phyloP scores from a whole-genome alignment of 2,888 invertebrate species.

The Choreutis nemorana region DNA sequence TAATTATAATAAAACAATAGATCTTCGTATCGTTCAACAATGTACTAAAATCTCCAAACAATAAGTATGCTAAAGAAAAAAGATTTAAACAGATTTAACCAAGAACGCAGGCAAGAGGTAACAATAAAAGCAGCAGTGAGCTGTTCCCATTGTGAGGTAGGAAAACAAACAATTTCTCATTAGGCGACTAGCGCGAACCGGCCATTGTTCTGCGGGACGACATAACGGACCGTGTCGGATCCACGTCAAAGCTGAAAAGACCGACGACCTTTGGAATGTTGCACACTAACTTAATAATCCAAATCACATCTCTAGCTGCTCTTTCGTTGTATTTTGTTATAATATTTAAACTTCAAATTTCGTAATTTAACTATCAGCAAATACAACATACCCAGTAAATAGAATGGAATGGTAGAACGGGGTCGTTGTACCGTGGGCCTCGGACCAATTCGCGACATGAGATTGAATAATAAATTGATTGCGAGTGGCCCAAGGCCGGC shows the following conservation, averaged over 20 bases:
- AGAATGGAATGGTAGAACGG: constrained; percentile 33
- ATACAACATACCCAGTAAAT: no score
- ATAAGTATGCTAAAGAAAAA: no score
- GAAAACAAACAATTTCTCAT: constrained; percentile 63
- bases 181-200: constrained; percentile 51
- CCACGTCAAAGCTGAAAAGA: constrained; percentile 41
- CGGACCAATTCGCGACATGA: constrained; percentile 65
- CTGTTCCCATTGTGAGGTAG: constrained; percentile 47
- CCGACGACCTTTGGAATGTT: constrained; percentile 38
- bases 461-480: constrained; percentile 66
- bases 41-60: no score
- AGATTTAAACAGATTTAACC: constrained; percentile 31
- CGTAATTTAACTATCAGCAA: constrained; percentile 20
- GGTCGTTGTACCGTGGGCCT: constrained; percentile 55
- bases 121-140: constrained; percentile 47
- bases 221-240: constrained; percentile 59
- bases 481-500: constrained; percentile 56
- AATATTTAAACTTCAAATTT: no score
- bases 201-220: constrained; percentile 53
- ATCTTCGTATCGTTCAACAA: no score
- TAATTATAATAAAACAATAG: no score
- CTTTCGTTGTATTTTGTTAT: no score
- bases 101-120: constrained; percentile 27
- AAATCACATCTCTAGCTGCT: no score
- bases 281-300: constrained; percentile 11